A percentile compares a stretch with the other conserved stretches of the same genome.
Evolutionary conservation across 2,113 vertebrate genomes (phyloP).

Genomic region (Cavia porcellus): DNA sequence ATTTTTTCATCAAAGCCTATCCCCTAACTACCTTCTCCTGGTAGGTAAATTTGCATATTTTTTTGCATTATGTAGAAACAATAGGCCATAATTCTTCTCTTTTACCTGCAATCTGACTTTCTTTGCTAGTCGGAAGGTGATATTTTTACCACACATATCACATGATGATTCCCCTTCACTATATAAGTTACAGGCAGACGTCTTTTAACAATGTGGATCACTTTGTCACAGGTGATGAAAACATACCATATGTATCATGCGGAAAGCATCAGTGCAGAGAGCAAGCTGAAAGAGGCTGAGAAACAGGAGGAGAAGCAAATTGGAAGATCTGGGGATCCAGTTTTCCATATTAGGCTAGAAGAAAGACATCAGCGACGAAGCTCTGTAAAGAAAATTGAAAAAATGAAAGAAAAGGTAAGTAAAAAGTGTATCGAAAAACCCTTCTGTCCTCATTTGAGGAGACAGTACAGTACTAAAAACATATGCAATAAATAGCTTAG

Average conservation of each 20-base stretch:
- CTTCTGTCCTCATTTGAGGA: constrained; percentile 58
- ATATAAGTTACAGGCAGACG: not conserved
- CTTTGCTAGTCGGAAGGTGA: constrained; percentile 8
- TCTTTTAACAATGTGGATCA: constrained; percentile 66
- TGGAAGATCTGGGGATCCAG: constrained; percentile 93
- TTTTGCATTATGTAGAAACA: constrained; percentile 50
- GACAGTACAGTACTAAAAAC: not conserved
- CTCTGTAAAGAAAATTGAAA: constrained; percentile 99
- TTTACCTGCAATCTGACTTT: constrained; percentile 47
- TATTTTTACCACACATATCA: constrained; percentile 29
- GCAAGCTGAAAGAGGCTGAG: constrained; percentile 98
- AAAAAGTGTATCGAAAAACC: not conserved
- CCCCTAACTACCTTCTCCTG: constrained; percentile 44
- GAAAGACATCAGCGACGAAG: constrained; percentile 96
- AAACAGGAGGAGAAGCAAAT: constrained; percentile 99
- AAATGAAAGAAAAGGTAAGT: constrained; percentile 99
- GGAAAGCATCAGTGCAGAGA: constrained; percentile 97
- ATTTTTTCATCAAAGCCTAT: constrained; percentile 60
- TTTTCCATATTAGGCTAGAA: constrained; percentile 95
- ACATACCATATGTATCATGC: constrained; percentile 99
- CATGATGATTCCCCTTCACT: constrained; percentile 44
- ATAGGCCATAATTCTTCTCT: constrained; percentile 16
- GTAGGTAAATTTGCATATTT: constrained; percentile 66
- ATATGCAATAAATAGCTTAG: not conserved
- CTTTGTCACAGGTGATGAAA: constrained; percentile 96